Evolutionary conservation across 2,888 invertebrate genomes (phyloP), one percentile per base, ranked within the genome.

Genomic region (Apamea crenata): DNA sequence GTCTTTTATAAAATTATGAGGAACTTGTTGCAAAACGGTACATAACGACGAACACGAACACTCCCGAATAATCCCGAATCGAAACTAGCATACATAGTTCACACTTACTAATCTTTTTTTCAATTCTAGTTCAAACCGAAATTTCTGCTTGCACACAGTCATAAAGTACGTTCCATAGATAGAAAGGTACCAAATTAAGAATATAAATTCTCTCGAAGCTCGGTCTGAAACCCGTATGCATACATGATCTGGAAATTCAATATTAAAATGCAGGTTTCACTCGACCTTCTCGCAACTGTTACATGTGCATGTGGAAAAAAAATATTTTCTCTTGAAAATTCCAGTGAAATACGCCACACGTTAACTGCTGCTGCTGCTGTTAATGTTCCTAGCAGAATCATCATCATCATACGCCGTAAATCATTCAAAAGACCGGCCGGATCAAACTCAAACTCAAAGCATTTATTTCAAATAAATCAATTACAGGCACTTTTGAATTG

Each of bases 111-210:
- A 69, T 69, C 5, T 32, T 25, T 47, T 47, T 10, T 10, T 0
- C 29, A 14, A 70, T 16, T 10, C 10, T 29, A 29, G 29, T 29
- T 78, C 36, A 78, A 59, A 50, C 36, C 47, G 7, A 25, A 4
- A 59, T 78, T 29, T 21, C 29, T 66, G 29, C 47, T 78, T 18
- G 44, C 65, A 1, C 25, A 3, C 7, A 10, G 32, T 40, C 21
- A 68, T 68, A 61, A 78, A 61, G 63, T 44, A 63, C 50, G 16
- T 29, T 10, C 32, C 40, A 21, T 21, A 16, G n/a, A 32, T n/a
- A 47, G 18, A 47, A 78, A 78, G 78, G 61, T 40, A 47, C 29
- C 40, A 78, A 79, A 78, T 69, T 63, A 68, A 68, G 32, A 40
- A 7, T 50, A 68, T 79, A 78, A 63, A 79, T 78, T 78, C 78